Percentiles rank a stretch among this genome's conserved stretches.
Conservation (phyloP, 2,888 invertebrate species). For the Pachliopta kotzebuea region DNA sequence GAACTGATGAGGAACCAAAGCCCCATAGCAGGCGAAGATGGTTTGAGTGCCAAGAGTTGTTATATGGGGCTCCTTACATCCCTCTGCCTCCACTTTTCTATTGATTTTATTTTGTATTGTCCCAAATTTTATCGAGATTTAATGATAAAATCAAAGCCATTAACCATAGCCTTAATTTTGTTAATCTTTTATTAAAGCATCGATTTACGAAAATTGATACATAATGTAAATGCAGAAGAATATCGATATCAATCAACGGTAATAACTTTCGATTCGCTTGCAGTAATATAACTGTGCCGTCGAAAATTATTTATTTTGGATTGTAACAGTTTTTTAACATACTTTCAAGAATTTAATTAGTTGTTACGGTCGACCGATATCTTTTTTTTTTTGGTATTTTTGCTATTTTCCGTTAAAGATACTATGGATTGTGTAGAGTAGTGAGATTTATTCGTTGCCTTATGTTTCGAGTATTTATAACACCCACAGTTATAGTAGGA, state of each 20-base stretch:
- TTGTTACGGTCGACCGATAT: background rate
- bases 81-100: too few relatives aligned
- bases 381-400: background rate
- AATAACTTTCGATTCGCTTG: constrained; percentile 11
- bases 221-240: constrained; percentile 26
- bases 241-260: constrained; percentile 16
- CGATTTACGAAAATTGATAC: constrained; percentile 22
- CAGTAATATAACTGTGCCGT: constrained; percentile 2
- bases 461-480: background rate
- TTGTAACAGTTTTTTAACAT: constrained; percentile 5
- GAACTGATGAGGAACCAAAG: too few relatives aligned
- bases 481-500: too few relatives aligned
- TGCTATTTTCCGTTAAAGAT: background rate
- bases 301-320: constrained; percentile 7
- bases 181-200: background rate
- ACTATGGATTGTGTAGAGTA: too few relatives aligned
- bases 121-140: too few relatives aligned
- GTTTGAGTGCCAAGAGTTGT: too few relatives aligned
- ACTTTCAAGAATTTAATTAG: background rate
- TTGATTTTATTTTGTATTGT: too few relatives aligned
- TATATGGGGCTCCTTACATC: too few relatives aligned
- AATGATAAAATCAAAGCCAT: too few relatives aligned
- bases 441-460: too few relatives aligned
- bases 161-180: background rate
- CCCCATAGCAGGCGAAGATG: too few relatives aligned